phyloP scores from a whole-genome alignment of 1,140 invertebrate species.

The Tribolium madens region DNA sequence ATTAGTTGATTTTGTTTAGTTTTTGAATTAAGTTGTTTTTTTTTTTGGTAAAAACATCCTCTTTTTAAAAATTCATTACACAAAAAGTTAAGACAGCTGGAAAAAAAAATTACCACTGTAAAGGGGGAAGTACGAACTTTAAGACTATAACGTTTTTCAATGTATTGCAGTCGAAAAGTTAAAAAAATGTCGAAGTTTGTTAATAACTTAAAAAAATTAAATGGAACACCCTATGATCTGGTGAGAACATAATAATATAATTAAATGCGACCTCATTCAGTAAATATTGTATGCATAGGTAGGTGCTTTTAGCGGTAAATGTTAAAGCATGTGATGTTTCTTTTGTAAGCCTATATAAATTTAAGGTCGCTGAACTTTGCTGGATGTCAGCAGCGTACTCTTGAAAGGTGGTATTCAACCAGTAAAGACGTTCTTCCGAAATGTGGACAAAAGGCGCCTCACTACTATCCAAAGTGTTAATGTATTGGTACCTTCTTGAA shows the following conservation, averaged over 20 bases:
- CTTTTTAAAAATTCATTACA: too few relatives aligned
- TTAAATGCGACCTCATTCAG: neutral
- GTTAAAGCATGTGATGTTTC: slow-evolving; percentile 5
- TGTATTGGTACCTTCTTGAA: slow-evolving; percentile 1
- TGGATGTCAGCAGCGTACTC: slow-evolving; percentile 20
- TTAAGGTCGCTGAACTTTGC: neutral
- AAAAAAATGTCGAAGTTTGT: too few relatives aligned
- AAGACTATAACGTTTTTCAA: too few relatives aligned
- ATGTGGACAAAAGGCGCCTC: slow-evolving; percentile 7
- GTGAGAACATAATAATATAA: slow-evolving; percentile 6
- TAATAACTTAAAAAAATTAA: too few relatives aligned
- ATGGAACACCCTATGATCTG: too few relatives aligned
- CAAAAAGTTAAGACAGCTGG: too few relatives aligned
- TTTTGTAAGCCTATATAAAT: neutral
- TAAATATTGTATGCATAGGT: neutral
- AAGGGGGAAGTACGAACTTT: too few relatives aligned
- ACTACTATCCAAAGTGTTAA: neutral
- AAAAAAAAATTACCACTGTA: too few relatives aligned
- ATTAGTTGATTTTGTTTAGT: too few relatives aligned
- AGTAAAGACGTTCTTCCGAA: neutral
- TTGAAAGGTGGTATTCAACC: slow-evolving; percentile 7
- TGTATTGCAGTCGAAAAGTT: too few relatives aligned
- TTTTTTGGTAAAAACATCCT: too few relatives aligned
- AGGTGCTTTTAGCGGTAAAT: slow-evolving; percentile 18
- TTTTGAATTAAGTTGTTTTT: too few relatives aligned